These are phyloP conservation scores for Rhinichthys osculus DNA, from an alignment of 2,797 vertebrate species.

Conservation along the genomic window DNA sequence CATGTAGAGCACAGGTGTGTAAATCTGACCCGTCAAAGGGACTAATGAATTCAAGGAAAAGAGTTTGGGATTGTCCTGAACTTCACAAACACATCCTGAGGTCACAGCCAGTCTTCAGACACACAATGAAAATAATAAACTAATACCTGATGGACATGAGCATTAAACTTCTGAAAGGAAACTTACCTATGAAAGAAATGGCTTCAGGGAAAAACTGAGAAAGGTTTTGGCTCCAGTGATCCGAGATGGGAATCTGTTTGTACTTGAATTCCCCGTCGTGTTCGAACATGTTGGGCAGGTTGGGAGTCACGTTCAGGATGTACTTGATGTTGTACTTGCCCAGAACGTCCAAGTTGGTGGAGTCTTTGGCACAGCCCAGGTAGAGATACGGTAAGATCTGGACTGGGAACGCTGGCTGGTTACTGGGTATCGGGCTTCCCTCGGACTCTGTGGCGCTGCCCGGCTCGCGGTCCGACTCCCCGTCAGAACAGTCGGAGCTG, in stretches of 20 bases:
- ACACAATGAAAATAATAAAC: not conserved
- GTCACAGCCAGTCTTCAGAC: not conserved
- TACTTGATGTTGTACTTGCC: constrained; percentile 98
- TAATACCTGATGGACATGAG: not conserved
- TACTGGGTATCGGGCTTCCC: constrained; percentile 90
- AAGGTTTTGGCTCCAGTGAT: constrained; percentile 99
- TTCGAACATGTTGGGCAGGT: constrained; percentile 99
- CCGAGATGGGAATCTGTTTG: constrained; percentile 99
- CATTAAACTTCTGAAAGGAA: not conserved
- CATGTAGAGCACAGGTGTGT: not conserved
- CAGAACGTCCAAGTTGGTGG: constrained; percentile 92
- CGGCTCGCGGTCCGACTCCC: constrained; percentile 93
- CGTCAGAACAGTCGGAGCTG: constrained; percentile 95
- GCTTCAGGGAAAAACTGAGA: constrained; percentile 99
- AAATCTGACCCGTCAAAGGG: not conserved
- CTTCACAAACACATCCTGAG: not conserved
- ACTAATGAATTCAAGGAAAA: not conserved
- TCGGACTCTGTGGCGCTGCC: constrained; percentile 96
- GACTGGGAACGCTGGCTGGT: constrained; percentile 96
- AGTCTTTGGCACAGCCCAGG: constrained; percentile 98
- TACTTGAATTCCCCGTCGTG: constrained; percentile 97
- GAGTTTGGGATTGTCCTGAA: not conserved
- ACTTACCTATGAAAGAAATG: constrained; percentile 98
- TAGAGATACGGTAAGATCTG: constrained; percentile 97
- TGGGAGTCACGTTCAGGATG: constrained; percentile 98